Evolutionary conservation across 2,888 invertebrate genomes (phyloP).

Genomic region (Pachymerium ferrugineum): DNA sequence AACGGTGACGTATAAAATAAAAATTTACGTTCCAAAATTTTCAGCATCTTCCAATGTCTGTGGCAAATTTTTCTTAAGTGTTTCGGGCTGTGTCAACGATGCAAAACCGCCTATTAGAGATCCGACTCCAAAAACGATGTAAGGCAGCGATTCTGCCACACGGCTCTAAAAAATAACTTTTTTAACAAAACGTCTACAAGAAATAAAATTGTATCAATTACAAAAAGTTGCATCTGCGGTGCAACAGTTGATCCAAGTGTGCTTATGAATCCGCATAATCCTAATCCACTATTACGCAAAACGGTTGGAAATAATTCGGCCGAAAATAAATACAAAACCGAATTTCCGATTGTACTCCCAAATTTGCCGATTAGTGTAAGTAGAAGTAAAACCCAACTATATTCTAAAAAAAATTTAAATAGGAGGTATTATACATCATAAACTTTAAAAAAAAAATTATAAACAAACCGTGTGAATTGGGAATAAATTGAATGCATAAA

Average conservation of each 20-base stretch:
- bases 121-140: not conserved
- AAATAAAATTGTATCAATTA: slow-evolving; percentile 40
- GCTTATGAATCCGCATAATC: slow-evolving; percentile 76
- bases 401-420: not conserved
- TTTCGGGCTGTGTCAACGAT: not conserved
- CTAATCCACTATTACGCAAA: slow-evolving; percentile 78
- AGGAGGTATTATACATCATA: not conserved
- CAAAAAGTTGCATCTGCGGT: slow-evolving; percentile 68
- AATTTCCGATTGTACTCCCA: slow-evolving; percentile 75
- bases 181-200: too few species aligned
- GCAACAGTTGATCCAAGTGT: slow-evolving; percentile 79
- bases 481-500: slow-evolving; percentile 10
- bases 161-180: slow-evolving; percentile 1
- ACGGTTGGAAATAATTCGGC: slow-evolving; percentile 86
- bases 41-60: slow-evolving; percentile 24
- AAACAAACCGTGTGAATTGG: not conserved
- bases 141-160: not conserved
- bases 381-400: slow-evolving; percentile 40
- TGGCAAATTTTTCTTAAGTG: not conserved
- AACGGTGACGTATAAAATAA: not conserved
- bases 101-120: not conserved
- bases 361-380: slow-evolving; percentile 70
- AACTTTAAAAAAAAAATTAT: not conserved
- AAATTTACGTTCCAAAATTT: slow-evolving; percentile 3
- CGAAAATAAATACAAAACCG: slow-evolving; percentile 77